A percentile compares a stretch with the other conserved stretches of the same genome.
These are phyloP conservation scores for Tipula vernalis DNA, from an alignment of 2,888 invertebrate species.

Conservation along the genomic window DNA sequence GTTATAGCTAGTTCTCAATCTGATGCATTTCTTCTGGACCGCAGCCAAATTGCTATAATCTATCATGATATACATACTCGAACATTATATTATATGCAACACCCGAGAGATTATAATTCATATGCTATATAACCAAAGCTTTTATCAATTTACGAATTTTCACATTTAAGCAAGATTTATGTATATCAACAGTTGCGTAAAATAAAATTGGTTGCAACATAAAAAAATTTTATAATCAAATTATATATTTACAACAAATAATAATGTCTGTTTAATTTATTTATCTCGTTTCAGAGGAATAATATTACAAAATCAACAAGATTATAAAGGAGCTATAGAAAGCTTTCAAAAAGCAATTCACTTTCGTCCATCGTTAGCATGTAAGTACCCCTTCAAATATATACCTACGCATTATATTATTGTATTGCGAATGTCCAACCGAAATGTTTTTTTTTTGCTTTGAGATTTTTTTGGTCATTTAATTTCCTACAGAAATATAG, in stretches of 20 bases:
- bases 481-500: neutral
- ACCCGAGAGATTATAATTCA: neutral
- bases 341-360: slow-evolving; percentile 87
- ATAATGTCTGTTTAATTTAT: neutral
- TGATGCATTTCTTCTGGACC: neutral
- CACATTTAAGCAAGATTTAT: too few species aligned
- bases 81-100: neutral
- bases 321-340: slow-evolving; percentile 76
- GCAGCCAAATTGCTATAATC: neutral
- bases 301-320: slow-evolving; percentile 76
- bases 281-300: slow-evolving; percentile 67
- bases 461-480: neutral
- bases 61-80: neutral
- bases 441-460: neutral
- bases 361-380: slow-evolving; percentile 83
- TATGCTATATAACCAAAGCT: neutral
- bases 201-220: neutral
- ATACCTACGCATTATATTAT: neutral
- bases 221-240: neutral
- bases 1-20: neutral
- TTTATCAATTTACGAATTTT: neutral
- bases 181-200: neutral
- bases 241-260: neutral
- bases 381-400: slow-evolving; percentile 50
- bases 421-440: neutral